Percentiles rank a stretch among this genome's conserved stretches.
phyloP scores from a whole-genome alignment of 2,797 vertebrate species.

The Eleutherodactylus coqui region DNA sequence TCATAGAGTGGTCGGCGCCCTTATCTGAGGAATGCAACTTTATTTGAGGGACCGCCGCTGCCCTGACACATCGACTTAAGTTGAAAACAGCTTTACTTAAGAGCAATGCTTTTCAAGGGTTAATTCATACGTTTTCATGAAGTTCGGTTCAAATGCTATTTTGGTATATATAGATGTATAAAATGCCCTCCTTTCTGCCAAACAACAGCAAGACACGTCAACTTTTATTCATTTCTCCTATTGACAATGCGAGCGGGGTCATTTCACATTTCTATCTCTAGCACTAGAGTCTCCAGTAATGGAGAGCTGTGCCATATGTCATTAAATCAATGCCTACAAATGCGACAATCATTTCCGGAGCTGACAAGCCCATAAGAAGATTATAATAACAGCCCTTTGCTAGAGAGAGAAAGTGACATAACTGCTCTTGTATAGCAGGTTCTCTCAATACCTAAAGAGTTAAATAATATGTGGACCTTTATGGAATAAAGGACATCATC shows the following conservation, averaged over 20 bases:
- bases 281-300: slow-evolving; percentile 41
- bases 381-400: slow-evolving; percentile 4
- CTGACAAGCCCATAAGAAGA: slow-evolving; percentile 40
- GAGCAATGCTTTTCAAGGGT: no score
- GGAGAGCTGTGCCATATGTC: slow-evolving; percentile 50
- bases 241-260: slow-evolving; percentile 41
- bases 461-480: slow-evolving; percentile 20
- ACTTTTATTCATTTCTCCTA: slow-evolving; percentile 31
- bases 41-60: no score
- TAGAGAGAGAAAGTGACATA: neutral
- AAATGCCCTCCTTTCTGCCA: neutral
- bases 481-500: neutral
- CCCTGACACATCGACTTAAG: no score
- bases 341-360: slow-evolving; percentile 42
- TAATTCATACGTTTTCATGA: neutral
- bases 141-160: neutral
- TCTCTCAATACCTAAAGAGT: slow-evolving; percentile 5
- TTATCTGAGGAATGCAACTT: no score
- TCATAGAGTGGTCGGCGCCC: no score
- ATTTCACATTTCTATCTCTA: slow-evolving; percentile 45
- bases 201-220: neutral
- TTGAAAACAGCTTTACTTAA: no score
- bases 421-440: neutral
- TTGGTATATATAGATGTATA: neutral
- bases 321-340: slow-evolving; percentile 62